Conservation (phyloP, 1,140 invertebrate species). For the Samia ricini region DNA sequence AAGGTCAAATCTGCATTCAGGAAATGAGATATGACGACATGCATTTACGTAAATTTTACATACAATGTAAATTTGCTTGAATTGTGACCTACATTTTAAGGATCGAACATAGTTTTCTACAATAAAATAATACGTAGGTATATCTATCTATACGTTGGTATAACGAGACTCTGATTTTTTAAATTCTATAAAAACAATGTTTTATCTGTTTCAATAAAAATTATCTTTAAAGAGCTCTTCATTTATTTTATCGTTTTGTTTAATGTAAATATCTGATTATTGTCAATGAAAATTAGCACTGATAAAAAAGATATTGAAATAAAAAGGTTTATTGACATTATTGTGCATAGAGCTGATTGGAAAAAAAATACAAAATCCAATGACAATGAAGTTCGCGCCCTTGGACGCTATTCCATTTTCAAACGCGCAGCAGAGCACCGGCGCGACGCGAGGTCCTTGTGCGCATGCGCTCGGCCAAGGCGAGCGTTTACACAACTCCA, state of each 20-base stretch:
- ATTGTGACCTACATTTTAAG: slow-evolving; percentile 3
- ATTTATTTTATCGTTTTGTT: neutral
- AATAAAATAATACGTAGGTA: too few relatives aligned
- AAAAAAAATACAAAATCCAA: slow-evolving; percentile 8
- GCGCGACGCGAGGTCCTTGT: slow-evolving; percentile 11
- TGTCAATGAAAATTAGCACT: too few relatives aligned
- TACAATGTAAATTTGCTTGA: slow-evolving; percentile 9
- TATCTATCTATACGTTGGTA: too few relatives aligned
- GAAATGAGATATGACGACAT: slow-evolving; percentile 12
- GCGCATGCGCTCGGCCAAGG: slow-evolving; percentile 66
- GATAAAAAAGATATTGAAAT: neutral
- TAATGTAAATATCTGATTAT: too few relatives aligned
- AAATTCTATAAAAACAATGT: too few relatives aligned
- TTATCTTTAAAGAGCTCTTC: too few relatives aligned
- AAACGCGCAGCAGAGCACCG: neutral
- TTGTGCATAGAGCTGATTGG: neutral
- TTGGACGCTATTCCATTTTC: slow-evolving; percentile 13
- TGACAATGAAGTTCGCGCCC: slow-evolving; percentile 23
- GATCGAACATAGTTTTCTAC: neutral
- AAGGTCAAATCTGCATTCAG: slow-evolving; percentile 17
- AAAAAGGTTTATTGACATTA: neutral
- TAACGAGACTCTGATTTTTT: too few relatives aligned
- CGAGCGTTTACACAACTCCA: slow-evolving; percentile 50
- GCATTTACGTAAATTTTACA: slow-evolving; percentile 4
- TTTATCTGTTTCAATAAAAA: too few relatives aligned